Evolutionary conservation across 2,888 invertebrate species (phyloP).

Genomic region (Eupithecia subfuscata): DNA sequence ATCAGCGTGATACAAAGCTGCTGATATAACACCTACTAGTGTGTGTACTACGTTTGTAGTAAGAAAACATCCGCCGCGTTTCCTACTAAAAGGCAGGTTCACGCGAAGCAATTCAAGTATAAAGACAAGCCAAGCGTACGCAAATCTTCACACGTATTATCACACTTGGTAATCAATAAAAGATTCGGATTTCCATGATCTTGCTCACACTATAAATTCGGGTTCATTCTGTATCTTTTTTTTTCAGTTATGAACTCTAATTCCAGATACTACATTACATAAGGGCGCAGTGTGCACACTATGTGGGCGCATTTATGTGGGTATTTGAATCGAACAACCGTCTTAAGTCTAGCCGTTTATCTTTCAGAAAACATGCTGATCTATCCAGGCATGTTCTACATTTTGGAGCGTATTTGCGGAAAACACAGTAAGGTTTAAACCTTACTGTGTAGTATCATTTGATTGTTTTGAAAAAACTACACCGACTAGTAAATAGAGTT

Average conservation of each 20-base stretch:
- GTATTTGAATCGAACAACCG: neutral
- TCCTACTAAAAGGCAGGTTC: neutral
- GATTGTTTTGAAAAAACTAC: no score
- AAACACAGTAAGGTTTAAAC: no score
- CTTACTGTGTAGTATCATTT: no score
- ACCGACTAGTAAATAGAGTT: no score
- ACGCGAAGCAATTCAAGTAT: neutral
- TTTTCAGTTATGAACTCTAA: neutral
- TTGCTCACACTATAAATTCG: neutral
- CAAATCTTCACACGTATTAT: conserved; percentile 6
- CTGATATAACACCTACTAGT: neutral
- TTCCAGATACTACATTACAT: no score
- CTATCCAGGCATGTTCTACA: no score
- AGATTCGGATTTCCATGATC: neutral
- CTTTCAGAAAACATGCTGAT: no score
- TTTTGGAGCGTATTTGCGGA: no score
- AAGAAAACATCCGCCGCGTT: neutral
- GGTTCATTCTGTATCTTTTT: neutral
- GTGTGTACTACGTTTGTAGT: neutral
- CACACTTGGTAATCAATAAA: neutral
- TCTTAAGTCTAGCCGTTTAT: neutral
- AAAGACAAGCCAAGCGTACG: neutral
- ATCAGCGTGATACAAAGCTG: neutral
- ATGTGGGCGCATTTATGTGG: no score
- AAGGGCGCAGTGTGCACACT: neutral